A percentile compares a stretch with the other conserved stretches of the same genome.
phyloP scores from a whole-genome alignment of 2,797 vertebrate species.

The Benthosema pterotum region DNA sequence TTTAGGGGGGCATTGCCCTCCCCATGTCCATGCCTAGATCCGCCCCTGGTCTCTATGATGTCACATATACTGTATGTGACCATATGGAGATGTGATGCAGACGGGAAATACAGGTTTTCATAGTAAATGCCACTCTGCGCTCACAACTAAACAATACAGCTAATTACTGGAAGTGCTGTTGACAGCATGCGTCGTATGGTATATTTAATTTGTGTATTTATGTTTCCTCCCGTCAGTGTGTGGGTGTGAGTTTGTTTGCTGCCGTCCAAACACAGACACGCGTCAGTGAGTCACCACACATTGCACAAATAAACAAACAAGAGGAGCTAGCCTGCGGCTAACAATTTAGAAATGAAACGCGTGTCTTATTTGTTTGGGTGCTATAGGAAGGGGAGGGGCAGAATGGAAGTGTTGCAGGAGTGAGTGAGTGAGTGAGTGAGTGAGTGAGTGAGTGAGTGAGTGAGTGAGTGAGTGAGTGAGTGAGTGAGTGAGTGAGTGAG shows the following conservation, averaged over 20 bases:
- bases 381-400: conserved; percentile 47
- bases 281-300: conserved; percentile 48
- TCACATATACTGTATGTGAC: too few relatives aligned
- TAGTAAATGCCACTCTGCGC: too few relatives aligned
- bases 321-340: conserved; percentile 63
- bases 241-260: conserved; percentile 48
- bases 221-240: conserved; percentile 47
- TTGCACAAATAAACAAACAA: conserved; percentile 65
- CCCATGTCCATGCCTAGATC: too few relatives aligned
- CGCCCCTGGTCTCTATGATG: too few relatives aligned
- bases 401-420: conserved; percentile 45
- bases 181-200: conserved; percentile 44
- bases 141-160: conserved; percentile 33
- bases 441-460: conserved; percentile 43
- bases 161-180: conserved; percentile 29
- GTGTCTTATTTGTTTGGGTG: conserved; percentile 66
- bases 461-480: conserved; percentile 16
- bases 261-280: conserved; percentile 62
- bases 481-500: conserved; percentile 13
- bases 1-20: too few relatives aligned
- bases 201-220: conserved; percentile 45
- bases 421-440: conserved; percentile 39
- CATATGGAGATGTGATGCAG: too few relatives aligned
- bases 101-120: too few relatives aligned
- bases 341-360: conserved; percentile 75